These are phyloP conservation scores for Cyclina sinensis DNA, from an alignment of 1,140 invertebrate genomes.

Conservation along the genomic window DNA sequence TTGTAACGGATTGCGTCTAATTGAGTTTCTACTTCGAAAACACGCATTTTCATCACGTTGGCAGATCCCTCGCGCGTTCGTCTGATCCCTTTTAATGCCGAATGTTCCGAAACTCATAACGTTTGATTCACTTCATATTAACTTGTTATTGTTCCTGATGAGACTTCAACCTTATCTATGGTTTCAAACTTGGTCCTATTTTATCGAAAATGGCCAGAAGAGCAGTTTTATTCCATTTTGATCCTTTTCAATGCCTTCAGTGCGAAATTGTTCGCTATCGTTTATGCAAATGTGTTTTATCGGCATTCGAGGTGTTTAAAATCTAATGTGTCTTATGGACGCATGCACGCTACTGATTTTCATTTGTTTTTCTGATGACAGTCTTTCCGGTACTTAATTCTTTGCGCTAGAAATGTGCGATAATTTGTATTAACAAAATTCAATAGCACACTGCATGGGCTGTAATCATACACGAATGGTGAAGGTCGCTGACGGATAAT, in stretches of 20 bases:
- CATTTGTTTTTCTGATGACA: conserved; percentile 37
- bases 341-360: not conserved
- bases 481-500: too few species aligned
- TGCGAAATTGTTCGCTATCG: conserved; percentile 46
- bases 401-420: not conserved
- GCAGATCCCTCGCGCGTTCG: conserved; percentile 36
- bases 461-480: too few species aligned
- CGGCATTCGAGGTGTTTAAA: conserved; percentile 52
- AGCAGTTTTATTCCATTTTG: conserved; percentile 57
- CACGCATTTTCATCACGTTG: conserved; percentile 57
- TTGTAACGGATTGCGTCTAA: conserved; percentile 59
- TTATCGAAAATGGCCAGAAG: conserved; percentile 66
- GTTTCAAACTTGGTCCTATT: conserved; percentile 65
- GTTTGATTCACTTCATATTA: conserved; percentile 68
- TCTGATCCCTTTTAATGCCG: conserved; percentile 45
- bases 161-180: conserved; percentile 50
- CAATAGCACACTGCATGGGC: too few species aligned
- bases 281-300: conserved; percentile 68
- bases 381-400: conserved; percentile 14
- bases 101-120: conserved; percentile 49
- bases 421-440: conserved; percentile 13
- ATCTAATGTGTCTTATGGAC: conserved; percentile 35
- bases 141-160: conserved; percentile 68
- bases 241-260: conserved; percentile 52
- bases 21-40: conserved; percentile 64